Base-by-base conservation (phyloP, 2,888 invertebrate genomes). In the Patella ulyssiponensis region DNA sequence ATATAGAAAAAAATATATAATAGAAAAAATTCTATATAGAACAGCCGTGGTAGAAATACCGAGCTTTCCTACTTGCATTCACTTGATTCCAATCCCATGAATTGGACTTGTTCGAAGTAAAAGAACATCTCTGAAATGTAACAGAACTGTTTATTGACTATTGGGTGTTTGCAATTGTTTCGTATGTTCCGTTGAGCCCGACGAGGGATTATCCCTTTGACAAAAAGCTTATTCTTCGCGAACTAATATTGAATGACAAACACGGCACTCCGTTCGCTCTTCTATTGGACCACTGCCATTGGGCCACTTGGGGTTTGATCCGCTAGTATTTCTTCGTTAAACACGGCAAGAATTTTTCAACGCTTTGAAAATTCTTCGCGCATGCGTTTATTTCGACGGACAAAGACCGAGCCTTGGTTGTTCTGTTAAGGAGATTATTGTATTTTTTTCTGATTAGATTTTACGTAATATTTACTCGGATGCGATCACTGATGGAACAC, bases 391-490 rank as follows among this genome's bases (percentile, higher is more conserved):
- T 52, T 20, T 27, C 12, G 54, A 52, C 27, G 44, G 73, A 73
- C 77, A 77, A 77, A 77, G 77, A 52, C 54, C 27, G 77, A 11
- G 73, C 14, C 73, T 58, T 20, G 73, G 52, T 52, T 70, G 51
- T 23, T 77, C 70, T 54, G 77, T 73, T 20, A 69, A 54, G 77
- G 58, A 70, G 69, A 77, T 77, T 77, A 77, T 70, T 73, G 73
- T 73, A 69, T 69, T 73, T 23, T 27, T 74, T 52, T 69, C 64
- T 73, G 77, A 78, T 75, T 75, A 69, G 64, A 51, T 14, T 74
- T 77, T 76, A 76, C 80, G 76, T 79, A 79, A 79, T 79, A 73
- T 79, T 79, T 76, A 76, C 76, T 76, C 72, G 33, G 79, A 76
- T 79, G 71, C 17, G 70, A 70, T 75, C 75, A 23, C 15, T 20